Percentiles rank a stretch among this genome's conserved stretches.
Evolutionary conservation across 1,140 invertebrate genomes (phyloP).

Genomic region (Plectus sambesii): DNA sequence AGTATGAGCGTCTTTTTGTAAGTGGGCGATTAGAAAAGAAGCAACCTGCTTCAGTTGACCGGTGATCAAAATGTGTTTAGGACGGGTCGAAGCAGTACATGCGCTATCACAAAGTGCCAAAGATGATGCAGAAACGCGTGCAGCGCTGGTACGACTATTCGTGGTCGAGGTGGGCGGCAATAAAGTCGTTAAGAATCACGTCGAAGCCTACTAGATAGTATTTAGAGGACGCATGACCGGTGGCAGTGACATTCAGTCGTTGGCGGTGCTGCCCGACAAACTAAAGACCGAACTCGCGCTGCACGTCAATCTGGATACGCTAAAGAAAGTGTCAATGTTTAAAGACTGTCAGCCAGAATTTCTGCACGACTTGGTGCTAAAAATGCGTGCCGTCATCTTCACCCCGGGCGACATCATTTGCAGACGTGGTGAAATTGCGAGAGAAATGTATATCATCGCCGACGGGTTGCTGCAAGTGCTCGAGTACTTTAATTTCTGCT

Average conservation of each 20-base stretch:
- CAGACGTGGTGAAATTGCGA: conserved; percentile 78
- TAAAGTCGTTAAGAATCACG: too few relatives aligned
- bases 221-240: conserved; percentile 79
- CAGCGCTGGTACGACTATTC: conserved; percentile 94
- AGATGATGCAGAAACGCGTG: conserved; percentile 74
- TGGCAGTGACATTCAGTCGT: conserved; percentile 83
- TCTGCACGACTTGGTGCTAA: conserved; percentile 83
- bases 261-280: conserved; percentile 83
- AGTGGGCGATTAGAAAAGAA: too few relatives aligned
- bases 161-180: conserved; percentile 65
- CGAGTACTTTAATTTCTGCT: conserved; percentile 4
- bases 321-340: conserved; percentile 80
- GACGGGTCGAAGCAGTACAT: too few relatives aligned
- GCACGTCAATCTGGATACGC: conserved; percentile 82
- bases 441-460: conserved; percentile 97
- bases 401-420: conserved; percentile 91
- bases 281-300: conserved; percentile 87
- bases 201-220: too few relatives aligned
- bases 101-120: too few relatives aligned
- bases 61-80: too few relatives aligned
- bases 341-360: conserved; percentile 95
- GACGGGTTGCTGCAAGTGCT: conserved; percentile 90
- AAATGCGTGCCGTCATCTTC: conserved; percentile 95
- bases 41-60: too few relatives aligned
- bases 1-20: too few relatives aligned